Percentiles rank a stretch among this genome's conserved stretches.
These are phyloP conservation scores for Anoplolepis gracilipes DNA, from an alignment of 1,140 invertebrate species.

Conservation along the genomic window DNA sequence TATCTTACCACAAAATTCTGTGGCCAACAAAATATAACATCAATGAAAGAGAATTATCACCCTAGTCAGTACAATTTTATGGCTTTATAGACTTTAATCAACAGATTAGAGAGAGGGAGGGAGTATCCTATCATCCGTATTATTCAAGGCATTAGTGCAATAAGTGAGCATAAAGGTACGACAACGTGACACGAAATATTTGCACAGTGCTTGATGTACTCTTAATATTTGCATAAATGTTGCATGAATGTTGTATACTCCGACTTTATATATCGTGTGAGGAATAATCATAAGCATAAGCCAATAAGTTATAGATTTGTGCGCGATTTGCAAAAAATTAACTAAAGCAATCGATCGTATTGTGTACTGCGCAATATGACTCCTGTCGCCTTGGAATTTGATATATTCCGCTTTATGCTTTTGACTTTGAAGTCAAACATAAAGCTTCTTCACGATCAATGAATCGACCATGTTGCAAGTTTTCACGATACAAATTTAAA, in stretches of 20 bases:
- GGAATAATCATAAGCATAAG: background rate
- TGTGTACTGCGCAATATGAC: constrained; percentile 28
- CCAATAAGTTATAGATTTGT: constrained; percentile 15
- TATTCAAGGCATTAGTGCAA: background rate
- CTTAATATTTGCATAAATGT: no score
- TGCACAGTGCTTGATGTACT: background rate
- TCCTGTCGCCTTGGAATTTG: constrained; percentile 19
- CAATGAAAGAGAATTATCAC: background rate
- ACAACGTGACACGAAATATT: no score
- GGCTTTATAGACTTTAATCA: background rate
- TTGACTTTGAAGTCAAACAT: constrained; percentile 8
- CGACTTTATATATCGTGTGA: background rate
- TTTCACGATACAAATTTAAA: background rate
- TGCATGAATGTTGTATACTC: background rate
- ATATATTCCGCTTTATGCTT: background rate
- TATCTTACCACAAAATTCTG: background rate
- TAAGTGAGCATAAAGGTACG: constrained; percentile 7
- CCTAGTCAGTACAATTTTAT: background rate
- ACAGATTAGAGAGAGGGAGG: background rate
- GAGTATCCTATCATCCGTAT: background rate
- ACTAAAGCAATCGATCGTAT: constrained; percentile 26
- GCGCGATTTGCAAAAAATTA: background rate
- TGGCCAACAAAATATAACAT: background rate
- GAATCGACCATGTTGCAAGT: background rate
- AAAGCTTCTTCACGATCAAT: background rate